phyloP scores from a whole-genome alignment of 1,140 invertebrate species.

The Anadara kagoshimensis region DNA sequence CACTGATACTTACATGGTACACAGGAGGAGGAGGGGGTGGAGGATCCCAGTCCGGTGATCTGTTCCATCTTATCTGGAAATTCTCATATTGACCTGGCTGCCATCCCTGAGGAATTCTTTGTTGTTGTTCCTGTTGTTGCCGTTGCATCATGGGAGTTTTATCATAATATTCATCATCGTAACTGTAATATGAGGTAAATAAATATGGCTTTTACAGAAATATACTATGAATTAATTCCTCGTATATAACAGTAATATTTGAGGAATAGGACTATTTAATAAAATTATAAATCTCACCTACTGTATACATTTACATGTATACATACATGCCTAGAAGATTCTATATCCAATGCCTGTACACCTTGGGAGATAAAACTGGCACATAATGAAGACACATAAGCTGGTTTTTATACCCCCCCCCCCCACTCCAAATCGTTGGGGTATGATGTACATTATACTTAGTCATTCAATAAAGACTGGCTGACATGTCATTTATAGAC shows the following conservation, averaged over 20 bases:
- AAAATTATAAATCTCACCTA: not conserved
- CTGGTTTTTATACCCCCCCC: not conserved
- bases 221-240: not conserved
- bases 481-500: too few species aligned
- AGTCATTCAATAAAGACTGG: too few species aligned
- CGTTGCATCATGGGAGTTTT: constrained; percentile 45
- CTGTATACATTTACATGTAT: not conserved
- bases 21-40: constrained; percentile 15
- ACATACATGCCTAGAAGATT: not conserved
- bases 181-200: constrained; percentile 38
- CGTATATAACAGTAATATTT: not conserved
- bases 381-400: not conserved
- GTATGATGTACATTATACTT: too few species aligned
- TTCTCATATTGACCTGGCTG: constrained; percentile 73
- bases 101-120: constrained; percentile 51
- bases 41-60: constrained; percentile 55
- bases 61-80: constrained; percentile 74
- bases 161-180: constrained; percentile 70
- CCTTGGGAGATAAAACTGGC: not conserved
- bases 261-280: not conserved
- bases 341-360: not conserved
- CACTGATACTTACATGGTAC: too few species aligned
- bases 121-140: constrained; percentile 3
- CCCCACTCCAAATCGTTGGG: too few species aligned
- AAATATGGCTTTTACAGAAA: not conserved